phyloP scores from a whole-genome alignment of 2,113 vertebrate species.

The Sapajus apella region DNA sequence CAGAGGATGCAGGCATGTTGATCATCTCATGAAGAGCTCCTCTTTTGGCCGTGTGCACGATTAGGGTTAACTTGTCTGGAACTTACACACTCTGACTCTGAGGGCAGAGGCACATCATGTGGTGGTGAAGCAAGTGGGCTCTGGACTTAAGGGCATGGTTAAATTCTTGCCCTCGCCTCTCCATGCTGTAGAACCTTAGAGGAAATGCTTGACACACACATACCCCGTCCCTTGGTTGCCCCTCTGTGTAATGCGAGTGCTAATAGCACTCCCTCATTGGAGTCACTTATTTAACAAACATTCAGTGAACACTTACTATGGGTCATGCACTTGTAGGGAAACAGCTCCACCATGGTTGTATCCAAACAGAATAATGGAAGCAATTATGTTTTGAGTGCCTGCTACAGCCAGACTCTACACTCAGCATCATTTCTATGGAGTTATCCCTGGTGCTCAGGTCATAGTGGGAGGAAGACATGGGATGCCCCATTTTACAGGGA shows the following conservation, averaged over 20 bases:
- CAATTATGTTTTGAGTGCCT: background rate
- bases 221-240: background rate
- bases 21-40: background rate
- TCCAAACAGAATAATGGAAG: background rate
- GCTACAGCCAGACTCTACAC: no score
- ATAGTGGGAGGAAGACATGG: background rate
- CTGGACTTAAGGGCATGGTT: background rate
- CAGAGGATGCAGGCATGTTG: background rate
- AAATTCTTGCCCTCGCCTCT: background rate
- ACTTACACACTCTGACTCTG: background rate
- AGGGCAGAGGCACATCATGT: background rate
- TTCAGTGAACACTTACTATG: background rate
- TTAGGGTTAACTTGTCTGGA: background rate
- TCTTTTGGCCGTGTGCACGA: accelerated
- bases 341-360: background rate
- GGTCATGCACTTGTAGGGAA: background rate
- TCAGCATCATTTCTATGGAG: background rate
- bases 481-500: background rate
- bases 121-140: background rate
- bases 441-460: background rate
- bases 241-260: background rate
- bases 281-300: background rate
- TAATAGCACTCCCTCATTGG: background rate
- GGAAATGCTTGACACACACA: background rate
- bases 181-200: background rate